These are phyloP conservation scores for Seira ritae DNA, from an alignment of 2,888 invertebrate species.

Conservation along the genomic window DNA sequence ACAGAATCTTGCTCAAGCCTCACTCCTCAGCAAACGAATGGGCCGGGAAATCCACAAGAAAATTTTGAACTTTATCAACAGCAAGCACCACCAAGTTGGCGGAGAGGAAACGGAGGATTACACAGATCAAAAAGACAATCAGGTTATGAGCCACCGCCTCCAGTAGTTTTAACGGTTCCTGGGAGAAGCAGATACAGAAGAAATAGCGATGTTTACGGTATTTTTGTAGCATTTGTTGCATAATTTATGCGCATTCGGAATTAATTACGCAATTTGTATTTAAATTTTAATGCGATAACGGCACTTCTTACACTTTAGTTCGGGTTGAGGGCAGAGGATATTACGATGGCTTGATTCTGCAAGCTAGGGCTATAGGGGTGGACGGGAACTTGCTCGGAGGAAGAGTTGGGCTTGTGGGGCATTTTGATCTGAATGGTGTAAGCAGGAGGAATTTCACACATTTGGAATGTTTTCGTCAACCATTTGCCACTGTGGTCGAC, in stretches of 20 bases:
- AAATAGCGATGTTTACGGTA: conserved; percentile 68
- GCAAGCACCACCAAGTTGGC: conserved; percentile 41
- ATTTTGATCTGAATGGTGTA: conserved; percentile 51
- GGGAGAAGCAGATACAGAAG: conserved; percentile 65
- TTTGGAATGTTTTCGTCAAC: conserved; percentile 69
- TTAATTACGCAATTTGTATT: not conserved
- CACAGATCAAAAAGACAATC: conserved; percentile 31
- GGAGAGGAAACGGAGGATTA: conserved; percentile 5
- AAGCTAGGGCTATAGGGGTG: conserved; percentile 63
- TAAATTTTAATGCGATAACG: not conserved
- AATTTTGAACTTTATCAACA: conserved; percentile 28
- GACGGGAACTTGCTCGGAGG: conserved; percentile 53
- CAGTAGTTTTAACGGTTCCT: conserved; percentile 62
- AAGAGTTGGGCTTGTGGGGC: conserved; percentile 70
- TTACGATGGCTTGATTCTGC: conserved; percentile 69
- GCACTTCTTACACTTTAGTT: conserved; percentile 49
- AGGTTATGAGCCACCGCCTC: conserved; percentile 63
- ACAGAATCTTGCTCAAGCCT: conserved; percentile 70
- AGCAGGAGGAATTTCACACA: conserved; percentile 52
- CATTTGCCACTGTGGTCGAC: conserved; percentile 68
- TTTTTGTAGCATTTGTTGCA: conserved; percentile 25
- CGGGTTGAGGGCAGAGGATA: conserved; percentile 67
- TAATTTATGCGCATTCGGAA: conserved; percentile 13
- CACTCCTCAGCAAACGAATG: conserved; percentile 61
- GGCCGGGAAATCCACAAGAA: conserved; percentile 2